Evolutionary conservation across 2,113 vertebrate species (phyloP).

Genomic region (Gymnogyps californianus): DNA sequence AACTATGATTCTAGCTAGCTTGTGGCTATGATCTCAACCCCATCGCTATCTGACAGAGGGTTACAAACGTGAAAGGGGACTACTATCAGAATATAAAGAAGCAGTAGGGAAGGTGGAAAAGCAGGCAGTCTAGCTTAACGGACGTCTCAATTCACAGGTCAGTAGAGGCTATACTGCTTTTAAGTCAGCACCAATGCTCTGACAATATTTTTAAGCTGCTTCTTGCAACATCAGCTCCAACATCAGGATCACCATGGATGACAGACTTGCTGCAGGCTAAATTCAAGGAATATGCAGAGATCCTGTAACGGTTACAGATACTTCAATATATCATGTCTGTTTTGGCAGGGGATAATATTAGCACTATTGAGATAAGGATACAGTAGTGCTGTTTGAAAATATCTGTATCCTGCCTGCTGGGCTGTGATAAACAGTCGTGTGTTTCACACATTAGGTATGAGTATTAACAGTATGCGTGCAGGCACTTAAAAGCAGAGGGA

Average conservation of each 20-base stretch:
- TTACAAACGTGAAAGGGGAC: background rate
- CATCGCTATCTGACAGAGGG: background rate
- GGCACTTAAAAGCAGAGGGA: background rate
- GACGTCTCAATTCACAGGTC: background rate
- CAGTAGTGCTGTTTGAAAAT: background rate
- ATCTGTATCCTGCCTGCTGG: slow-evolving; percentile 1
- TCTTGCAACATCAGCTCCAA: background rate
- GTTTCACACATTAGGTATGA: background rate
- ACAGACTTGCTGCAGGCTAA: slow-evolving; percentile 39
- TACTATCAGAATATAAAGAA: background rate
- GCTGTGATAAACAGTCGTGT: slow-evolving; percentile 8
- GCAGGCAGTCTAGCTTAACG: background rate
- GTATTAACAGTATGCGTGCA: background rate
- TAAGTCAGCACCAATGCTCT: background rate
- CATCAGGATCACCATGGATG: slow-evolving; percentile 4
- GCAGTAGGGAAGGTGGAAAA: background rate
- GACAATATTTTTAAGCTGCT: background rate
- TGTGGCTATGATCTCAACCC: background rate
- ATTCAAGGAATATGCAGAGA: slow-evolving; percentile 33
- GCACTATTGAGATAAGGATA: slow-evolving; percentile 10
- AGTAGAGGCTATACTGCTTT: background rate
- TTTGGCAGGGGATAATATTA: slow-evolving; percentile 45
- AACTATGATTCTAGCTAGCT: background rate
- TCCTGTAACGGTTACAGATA: background rate
- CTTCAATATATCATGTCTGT: slow-evolving; percentile 13